Base-by-base conservation (phyloP, 1,140 invertebrate species). In the Neoseiulus cucumeris region DNA sequence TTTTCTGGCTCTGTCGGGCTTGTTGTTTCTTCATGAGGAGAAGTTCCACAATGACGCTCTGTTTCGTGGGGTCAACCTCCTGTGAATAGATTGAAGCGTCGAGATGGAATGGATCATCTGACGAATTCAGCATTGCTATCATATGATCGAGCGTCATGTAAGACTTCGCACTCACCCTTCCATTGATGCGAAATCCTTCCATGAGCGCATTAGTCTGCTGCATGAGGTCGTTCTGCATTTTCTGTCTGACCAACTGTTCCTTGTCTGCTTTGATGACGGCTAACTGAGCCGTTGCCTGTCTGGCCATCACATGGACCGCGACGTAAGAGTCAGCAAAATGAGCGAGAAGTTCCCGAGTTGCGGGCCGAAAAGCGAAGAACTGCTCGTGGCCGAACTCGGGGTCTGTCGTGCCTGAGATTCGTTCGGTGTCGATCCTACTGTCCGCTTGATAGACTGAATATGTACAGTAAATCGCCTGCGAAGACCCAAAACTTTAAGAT, bases 301-400 rank as follows among this genome's bases (percentile, higher is more conserved):
- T 76, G 1, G 80, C 81, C 77, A 76, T 79, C 9, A 82, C 74
- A 67, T 77, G 76, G 28, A 82, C 73, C 66, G 75, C 75, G 17
- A 82, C 68, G 33, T 73, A 76, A 7, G 76, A 76, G 42, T 77
- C 76, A 65, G 75, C 73, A 25, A 82, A 70, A 69, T 80, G 81
- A 20, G 80, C 74, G 1, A 81, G 69, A 6, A 78, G 68, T 70
- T 79, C 74, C 66, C 75, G 70, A 7, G 78, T 80, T 30, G 74
- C 77, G 30, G 75, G 74, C 25, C 68, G 66, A 69, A 75, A 79
- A 30, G 71, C 70, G 70, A 77, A 77, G 39, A 76, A 69, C 71
- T 78, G 75, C 65, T 74, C 72, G 70, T 80, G 76, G 67, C 78
- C 78, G 73, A 80, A 83, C 65, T 79, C 76, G 5, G 82, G 81